Base-by-base conservation (phyloP, 2,113 vertebrate species). In the Dasyprocta punctata region DNA sequence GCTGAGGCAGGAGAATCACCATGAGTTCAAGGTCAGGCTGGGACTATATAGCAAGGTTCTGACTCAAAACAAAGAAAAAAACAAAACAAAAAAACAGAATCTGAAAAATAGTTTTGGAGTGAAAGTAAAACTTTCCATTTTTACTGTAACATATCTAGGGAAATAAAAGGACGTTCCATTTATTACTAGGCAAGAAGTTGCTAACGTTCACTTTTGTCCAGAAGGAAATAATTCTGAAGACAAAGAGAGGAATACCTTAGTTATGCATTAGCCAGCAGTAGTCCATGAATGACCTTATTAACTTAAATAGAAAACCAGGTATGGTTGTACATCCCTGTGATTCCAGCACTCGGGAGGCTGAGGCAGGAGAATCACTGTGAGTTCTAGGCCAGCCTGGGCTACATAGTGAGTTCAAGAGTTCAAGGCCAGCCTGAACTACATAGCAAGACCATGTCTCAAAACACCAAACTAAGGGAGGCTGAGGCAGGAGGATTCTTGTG, bases 191-290 rank as follows among this genome's bases (percentile, higher is more conserved):
- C n/a, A 38, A 28, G 4, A 63, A 54, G 36, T 86, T 83, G n/a
- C 91, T 93, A 38, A 24, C 3, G 30, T 82, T 93, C 75, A 85
- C 30, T 86, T 92, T 56, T 26, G n/a, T 67, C 86, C 16, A 73
- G 82, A 86, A 96, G 84, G 63, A 90, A 90, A 17, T 56, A 89
- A 60, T 60, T 81, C 20, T 82, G 24, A 82, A 85, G 82, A 86
- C 92, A 93, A 86, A 49, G 77, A 94, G 44, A 28, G 28, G n/a
- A 93, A 97, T 61, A 71, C 44, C 24, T 33, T 88, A 81, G 38
- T 92, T 75, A 44, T 86, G 94, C 44, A 28, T 92, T 67, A 93
- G 94, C 58, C 95, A 92, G 0, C 65, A 69, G 86, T 65, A 80
- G 36, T n/a, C 44, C 61, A 8, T 26, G 58, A 47, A n/a, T 60